phyloP scores from a whole-genome alignment of 1,140 invertebrate genomes.

The Lucilia sericata region DNA sequence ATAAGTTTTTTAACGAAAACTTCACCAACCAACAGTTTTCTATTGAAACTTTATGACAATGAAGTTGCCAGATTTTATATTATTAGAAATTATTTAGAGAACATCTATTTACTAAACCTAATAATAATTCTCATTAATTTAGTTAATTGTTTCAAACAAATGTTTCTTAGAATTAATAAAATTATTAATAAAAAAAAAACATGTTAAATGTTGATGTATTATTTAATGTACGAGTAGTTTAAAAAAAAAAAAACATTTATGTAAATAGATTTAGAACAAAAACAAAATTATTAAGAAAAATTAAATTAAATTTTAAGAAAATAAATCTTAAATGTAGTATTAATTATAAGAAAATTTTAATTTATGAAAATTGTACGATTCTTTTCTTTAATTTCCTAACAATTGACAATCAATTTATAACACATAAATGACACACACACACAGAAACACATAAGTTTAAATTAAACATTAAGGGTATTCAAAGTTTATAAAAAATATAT shows the following conservation, averaged over 20 bases:
- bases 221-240: constrained; percentile 10
- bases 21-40: too few relatives aligned
- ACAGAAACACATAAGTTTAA: neutral
- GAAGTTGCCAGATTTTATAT: too few relatives aligned
- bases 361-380: neutral
- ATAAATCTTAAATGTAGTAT: neutral
- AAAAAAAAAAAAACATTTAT: constrained; percentile 35
- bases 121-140: too few relatives aligned
- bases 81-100: too few relatives aligned
- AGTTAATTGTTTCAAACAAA: too few relatives aligned
- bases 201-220: constrained; percentile 11
- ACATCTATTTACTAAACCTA: too few relatives aligned
- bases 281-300: neutral
- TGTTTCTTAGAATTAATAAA: too few relatives aligned
- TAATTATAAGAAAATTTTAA: constrained; percentile 1
- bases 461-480: neutral
- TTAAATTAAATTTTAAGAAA: neutral
- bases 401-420: constrained; percentile 39
- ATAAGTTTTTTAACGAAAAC: too few relatives aligned
- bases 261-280: constrained; percentile 35
- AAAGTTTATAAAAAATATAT: neutral
- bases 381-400: constrained; percentile 3
- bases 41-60: too few relatives aligned
- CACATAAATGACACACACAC: neutral
- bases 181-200: neutral